Percentiles rank a stretch among this genome's conserved stretches.
These are phyloP conservation scores for Archivesica marissinica DNA, from an alignment of 1,140 invertebrate genomes.

Conservation along the genomic window DNA sequence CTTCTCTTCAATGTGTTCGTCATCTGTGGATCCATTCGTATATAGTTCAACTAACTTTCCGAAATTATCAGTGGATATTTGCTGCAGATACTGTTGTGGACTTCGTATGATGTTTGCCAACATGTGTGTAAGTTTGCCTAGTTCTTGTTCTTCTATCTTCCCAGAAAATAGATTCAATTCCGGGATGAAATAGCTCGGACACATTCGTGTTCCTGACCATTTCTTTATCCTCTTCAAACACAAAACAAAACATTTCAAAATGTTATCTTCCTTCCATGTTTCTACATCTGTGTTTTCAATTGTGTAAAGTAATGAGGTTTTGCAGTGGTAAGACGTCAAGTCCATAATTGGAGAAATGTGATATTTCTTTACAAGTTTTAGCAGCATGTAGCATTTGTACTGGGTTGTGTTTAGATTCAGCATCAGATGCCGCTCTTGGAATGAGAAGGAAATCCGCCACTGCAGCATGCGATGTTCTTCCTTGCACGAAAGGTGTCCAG, in stretches of 20 bases:
- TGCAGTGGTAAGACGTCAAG: conserved; percentile 21
- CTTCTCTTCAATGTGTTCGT: not conserved
- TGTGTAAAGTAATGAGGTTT: conserved; percentile 15
- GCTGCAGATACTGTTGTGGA: not conserved
- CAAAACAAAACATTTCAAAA: conserved; percentile 12
- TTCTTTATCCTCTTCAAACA: not conserved
- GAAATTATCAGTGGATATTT: not conserved
- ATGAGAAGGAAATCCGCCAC: conserved; percentile 46
- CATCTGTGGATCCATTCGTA: not conserved
- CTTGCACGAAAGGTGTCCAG: conserved; percentile 4
- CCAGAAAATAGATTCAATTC: conserved; percentile 27
- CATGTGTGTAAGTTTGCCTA: not conserved
- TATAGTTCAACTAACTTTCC: not conserved
- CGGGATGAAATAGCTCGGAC: conserved; percentile 42
- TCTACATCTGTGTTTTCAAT: not conserved
- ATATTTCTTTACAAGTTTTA: conserved; percentile 38
- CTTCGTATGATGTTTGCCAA: conserved; percentile 4
- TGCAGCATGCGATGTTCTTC: conserved; percentile 2
- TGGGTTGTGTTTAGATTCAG: conserved; percentile 19
- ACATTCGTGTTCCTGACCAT: not conserved
- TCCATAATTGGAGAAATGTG: conserved; percentile 8
- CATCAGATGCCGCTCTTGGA: conserved; percentile 36
- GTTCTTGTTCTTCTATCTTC: not conserved
- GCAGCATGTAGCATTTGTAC: conserved; percentile 38
- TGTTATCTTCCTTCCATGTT: conserved; percentile 9